Base-by-base conservation (phyloP, 2,113 vertebrate species). In the Coregonus clupeaformis region DNA sequence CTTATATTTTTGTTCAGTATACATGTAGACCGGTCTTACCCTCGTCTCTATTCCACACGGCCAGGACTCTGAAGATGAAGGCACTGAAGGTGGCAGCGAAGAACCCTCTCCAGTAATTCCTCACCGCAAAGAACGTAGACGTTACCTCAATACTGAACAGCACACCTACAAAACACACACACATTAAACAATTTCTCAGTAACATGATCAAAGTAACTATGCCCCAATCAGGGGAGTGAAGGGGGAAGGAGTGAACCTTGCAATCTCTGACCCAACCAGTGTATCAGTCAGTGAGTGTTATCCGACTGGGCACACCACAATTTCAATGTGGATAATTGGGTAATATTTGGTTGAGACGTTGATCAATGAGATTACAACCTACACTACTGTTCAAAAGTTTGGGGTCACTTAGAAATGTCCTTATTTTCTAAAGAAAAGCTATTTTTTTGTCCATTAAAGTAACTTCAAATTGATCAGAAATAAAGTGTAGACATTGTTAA, bases 51-150 rank as follows among this genome's bases (percentile, higher is more conserved):
- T 97, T 99, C 97, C 96, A 98, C 69, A 99, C 98, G 0, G 98
- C 96, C 2, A 99, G 91, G 1, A 99, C 96, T 45, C 98, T 94
- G 91, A 99, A 99, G 91, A 99, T 97, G 90, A 99, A 99, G 86
- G 98, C 98, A 36, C 98, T 99, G 90, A 99, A 98, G 36, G 97
- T 97, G 72, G 98, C 98, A 0, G 98, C 96, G 0, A 99, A 99
- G 90, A 99, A 99, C n/a, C 98, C 98, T 0, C 98, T 94, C 98
- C 98, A 99, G 75, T 99, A 99, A 91, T 99, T 99, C 73, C 98
- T 93, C 79, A 99, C 98, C 0, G 98, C 97, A 0, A 99, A 99
- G 92, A 98, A 99, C 1, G 97, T 99, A 59, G 97, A 98, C 1
- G 98, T 99, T 89, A 98, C 98, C 85, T 99, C 98, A 0, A 99